phyloP scores from a whole-genome alignment of 2,888 invertebrate species.

The Leptopilina syphax region DNA sequence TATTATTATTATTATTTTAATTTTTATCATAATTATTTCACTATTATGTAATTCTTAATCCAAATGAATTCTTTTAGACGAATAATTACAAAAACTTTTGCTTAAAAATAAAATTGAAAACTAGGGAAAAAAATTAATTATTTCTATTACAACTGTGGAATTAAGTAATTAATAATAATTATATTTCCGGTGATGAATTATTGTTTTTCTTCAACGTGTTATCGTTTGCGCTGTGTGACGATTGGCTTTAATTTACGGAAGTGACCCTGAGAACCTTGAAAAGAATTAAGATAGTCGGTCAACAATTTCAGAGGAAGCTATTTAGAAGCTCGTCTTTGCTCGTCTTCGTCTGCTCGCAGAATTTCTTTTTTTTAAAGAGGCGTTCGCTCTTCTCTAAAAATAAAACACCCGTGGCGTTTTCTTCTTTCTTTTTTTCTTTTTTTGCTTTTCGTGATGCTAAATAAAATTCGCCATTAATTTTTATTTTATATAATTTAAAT shows the following conservation, averaged over 20 bases:
- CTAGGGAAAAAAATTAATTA: no score
- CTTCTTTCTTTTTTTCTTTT: not conserved
- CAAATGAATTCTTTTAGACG: no score
- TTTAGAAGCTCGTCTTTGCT: conserved; percentile 7
- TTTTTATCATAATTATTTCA: no score
- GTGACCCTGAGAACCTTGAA: conserved; percentile 23
- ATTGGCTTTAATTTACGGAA: conserved; percentile 41
- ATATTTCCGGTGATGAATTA: not conserved
- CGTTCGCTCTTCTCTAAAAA: not conserved
- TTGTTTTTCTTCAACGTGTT: conserved; percentile 1
- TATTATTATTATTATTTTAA: no score
- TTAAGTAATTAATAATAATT: not conserved
- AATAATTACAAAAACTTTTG: no score
- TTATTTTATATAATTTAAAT: no score
- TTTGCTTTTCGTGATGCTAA: no score
- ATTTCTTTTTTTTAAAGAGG: conserved; percentile 1
- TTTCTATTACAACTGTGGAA: not conserved
- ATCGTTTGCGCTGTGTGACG: not conserved
- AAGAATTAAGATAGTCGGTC: conserved; percentile 17
- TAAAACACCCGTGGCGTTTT: not conserved
- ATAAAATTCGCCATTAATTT: no score
- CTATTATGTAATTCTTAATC: no score
- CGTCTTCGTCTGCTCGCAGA: conserved; percentile 12
- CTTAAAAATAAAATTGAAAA: no score
- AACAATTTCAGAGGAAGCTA: conserved; percentile 30